Evolutionary conservation across 2,888 invertebrate genomes (phyloP), one percentile per base, ranked within the genome.

Genomic region (Epirrhoe alternata): DNA sequence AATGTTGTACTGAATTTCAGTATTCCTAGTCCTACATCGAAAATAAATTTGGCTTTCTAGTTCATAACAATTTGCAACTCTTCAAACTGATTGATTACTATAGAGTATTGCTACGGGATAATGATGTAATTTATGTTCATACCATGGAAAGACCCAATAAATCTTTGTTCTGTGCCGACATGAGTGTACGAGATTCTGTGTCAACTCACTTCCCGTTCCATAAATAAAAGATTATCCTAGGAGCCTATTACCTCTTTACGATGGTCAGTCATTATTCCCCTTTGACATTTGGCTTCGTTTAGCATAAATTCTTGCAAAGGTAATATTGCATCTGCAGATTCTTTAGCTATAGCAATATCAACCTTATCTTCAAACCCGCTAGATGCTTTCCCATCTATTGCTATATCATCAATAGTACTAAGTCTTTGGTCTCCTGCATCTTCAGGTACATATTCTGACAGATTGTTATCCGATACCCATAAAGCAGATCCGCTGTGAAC

Each of bases 281-380:
- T 75, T 80, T 83, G 83, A 81, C 78, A 81, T 84, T 84, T 76
- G 72, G 68, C 72, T 75, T 81, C 77, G 75, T 79, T 80, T 82
- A 79, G 74, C 74, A 72, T 79, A 75, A 62, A 69, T 57, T 72
- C 68, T 64, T 58, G 69, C 76, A 68, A 77, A 64, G 59, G 62
- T 71, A 53, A 60, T 62, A 74, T 57, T 58, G 50, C 55, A 54
- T 49, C 55, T 52, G 30, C 55, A 31, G 42, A 6, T 17, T 47
- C 35, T 38, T 45, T n/a, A 30, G 24, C 42, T 51, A 33, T 17
- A 31, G 12, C 31, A 51, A 66, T 50, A 65, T 57, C 47, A 58
- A 51, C 70, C 67, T 74, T 80, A 72, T 49, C 17, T 33, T 12
- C 16, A 57, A 10, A 62, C n/a, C 16, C 16, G 47, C 70, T 77